A percentile compares a stretch with the other conserved stretches of the same genome.
Conservation (phyloP, 1,140 invertebrate species). For the Conus ventricosus region DNA sequence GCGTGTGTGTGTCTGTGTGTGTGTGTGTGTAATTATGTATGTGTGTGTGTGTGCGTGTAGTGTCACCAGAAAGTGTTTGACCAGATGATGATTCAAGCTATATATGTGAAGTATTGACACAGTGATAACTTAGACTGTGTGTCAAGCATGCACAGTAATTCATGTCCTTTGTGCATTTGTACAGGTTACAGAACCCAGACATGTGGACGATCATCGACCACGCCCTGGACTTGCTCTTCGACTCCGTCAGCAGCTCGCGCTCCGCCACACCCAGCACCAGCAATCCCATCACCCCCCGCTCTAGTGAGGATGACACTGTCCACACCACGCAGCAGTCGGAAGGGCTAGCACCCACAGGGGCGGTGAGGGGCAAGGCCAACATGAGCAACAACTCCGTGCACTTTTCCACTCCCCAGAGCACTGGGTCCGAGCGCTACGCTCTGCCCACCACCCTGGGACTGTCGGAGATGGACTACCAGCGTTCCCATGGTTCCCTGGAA, state of each 20-base stretch:
- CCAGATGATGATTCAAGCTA: too few species aligned
- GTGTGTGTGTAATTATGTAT: background rate
- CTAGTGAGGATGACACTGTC: background rate
- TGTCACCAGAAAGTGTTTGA: too few species aligned
- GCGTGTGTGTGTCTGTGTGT: background rate
- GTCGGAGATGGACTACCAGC: background rate
- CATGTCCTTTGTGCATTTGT: background rate
- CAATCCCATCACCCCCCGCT: background rate
- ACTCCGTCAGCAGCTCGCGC: conserved; percentile 16
- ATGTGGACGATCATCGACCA: conserved; percentile 17
- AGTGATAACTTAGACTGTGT: too few species aligned
- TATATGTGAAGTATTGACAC: too few species aligned
- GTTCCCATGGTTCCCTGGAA: background rate
- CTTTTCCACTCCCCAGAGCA: conserved; percentile 17
- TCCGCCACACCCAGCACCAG: conserved; percentile 24
- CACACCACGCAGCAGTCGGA: background rate
- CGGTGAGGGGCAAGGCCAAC: background rate
- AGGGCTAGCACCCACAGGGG: background rate
- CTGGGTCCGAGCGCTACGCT: conserved; percentile 10
- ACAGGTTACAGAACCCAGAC: background rate
- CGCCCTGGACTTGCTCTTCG: conserved; percentile 19
- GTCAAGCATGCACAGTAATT: too few species aligned
- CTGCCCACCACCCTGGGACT: conserved; percentile 10
- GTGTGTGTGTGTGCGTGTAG: too few species aligned
- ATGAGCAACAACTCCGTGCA: background rate